Evolutionary conservation across 2,113 vertebrate species (phyloP).

Genomic region (Myocastor coypus): DNA sequence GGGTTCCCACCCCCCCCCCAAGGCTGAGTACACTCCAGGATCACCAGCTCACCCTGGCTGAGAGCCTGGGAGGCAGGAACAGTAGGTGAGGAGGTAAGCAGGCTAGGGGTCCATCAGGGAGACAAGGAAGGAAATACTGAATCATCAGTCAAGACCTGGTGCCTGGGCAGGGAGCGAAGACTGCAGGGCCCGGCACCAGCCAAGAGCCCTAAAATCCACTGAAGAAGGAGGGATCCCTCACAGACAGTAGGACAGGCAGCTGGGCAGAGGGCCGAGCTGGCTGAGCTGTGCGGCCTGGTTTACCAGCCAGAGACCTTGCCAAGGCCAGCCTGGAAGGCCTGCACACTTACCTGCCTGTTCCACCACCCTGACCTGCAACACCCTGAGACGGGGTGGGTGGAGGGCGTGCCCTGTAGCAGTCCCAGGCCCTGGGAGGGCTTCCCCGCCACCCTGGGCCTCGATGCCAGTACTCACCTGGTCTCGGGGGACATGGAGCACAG

Average conservation of each 20-base stretch:
- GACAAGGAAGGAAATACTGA: background rate
- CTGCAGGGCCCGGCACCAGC: background rate
- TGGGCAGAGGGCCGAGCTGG: background rate
- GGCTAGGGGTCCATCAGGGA: background rate
- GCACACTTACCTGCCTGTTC: background rate
- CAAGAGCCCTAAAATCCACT: background rate
- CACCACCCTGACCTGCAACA: background rate
- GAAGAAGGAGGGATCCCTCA: background rate
- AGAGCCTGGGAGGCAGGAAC: background rate
- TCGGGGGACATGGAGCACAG: constrained; percentile 93
- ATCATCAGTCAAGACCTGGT: background rate
- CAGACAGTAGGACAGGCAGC: background rate
- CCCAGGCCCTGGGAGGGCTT: constrained; percentile 69
- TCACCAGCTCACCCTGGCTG: background rate
- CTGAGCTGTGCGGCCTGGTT: background rate
- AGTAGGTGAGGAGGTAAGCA: background rate
- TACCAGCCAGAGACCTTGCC: background rate
- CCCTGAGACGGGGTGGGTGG: background rate
- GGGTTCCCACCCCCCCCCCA: background rate
- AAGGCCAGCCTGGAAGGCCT: background rate
- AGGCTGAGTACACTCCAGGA: background rate
- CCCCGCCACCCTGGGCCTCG: constrained; percentile 42
- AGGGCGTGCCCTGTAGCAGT: background rate
- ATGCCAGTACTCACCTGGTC: constrained; percentile 91
- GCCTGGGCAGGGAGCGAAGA: background rate